Conservation (phyloP, 1,140 invertebrate species). For the Drosophila yakuba region DNA sequence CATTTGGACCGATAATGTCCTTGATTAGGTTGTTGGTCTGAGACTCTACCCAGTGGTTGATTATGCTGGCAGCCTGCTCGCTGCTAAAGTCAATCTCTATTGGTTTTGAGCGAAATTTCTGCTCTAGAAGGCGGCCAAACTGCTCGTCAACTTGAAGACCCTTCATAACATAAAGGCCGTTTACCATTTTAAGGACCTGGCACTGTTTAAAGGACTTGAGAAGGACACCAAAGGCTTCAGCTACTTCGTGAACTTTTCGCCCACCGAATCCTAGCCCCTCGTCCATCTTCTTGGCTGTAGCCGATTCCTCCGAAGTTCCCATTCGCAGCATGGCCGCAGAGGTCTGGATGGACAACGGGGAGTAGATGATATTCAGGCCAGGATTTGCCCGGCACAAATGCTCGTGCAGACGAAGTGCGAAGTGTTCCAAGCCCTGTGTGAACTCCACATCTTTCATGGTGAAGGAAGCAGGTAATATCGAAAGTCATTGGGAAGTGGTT, state of each 20-base stretch:
- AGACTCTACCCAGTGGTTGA: conserved; percentile 90
- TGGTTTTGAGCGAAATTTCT: conserved; percentile 85
- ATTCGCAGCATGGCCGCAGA: conserved; percentile 83
- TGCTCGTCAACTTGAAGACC: conserved; percentile 79
- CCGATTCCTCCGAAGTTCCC: conserved; percentile 85
- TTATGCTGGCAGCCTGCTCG: conserved; percentile 81
- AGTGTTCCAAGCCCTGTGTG: conserved; percentile 36
- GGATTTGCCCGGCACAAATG: conserved; percentile 21
- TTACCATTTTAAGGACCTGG: conserved; percentile 86
- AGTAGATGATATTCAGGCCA: conserved; percentile 83
- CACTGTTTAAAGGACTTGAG: conserved; percentile 70
- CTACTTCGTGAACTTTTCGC: conserved; percentile 25
- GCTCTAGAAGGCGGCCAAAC: conserved; percentile 80
- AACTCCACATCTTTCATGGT: conserved; percentile 23
- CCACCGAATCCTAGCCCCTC: conserved; percentile 77
- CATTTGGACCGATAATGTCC: conserved; percentile 87
- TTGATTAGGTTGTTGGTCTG: conserved; percentile 90
- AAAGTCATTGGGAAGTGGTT: no score
- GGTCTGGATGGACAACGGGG: conserved; percentile 84
- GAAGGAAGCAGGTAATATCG: not conserved
- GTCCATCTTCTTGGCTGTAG: conserved; percentile 86
- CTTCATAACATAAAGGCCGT: conserved; percentile 87
- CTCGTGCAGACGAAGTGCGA: conserved; percentile 35
- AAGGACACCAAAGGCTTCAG: conserved; percentile 52
- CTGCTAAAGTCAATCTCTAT: conserved; percentile 86